Evolutionary conservation across 2,113 vertebrate species (phyloP).

Genomic region (Pachypanchax playfairii): DNA sequence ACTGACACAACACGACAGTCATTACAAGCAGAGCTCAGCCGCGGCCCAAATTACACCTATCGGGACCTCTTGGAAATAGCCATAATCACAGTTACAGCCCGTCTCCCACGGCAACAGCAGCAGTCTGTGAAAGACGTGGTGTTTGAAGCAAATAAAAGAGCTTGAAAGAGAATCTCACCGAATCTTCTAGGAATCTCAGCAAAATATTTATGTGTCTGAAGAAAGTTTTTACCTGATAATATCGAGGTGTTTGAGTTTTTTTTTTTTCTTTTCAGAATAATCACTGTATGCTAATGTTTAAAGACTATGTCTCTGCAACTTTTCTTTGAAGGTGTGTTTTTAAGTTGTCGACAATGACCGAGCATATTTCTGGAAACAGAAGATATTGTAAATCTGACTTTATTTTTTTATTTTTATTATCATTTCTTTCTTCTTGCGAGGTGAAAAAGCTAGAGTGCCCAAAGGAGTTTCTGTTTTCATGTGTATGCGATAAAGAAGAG

Average conservation of each 20-base stretch:
- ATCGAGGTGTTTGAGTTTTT: too few relatives aligned
- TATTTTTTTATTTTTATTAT: too few relatives aligned
- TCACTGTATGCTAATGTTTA: not conserved
- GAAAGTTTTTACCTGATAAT: too few relatives aligned
- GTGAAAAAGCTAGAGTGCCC: slow-evolving; percentile 33
- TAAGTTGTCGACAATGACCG: not conserved
- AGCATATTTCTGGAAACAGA: slow-evolving; percentile 15
- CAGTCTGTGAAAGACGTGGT: not conserved
- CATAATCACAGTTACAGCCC: slow-evolving; percentile 3
- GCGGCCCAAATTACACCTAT: not conserved
- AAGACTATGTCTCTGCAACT: not conserved
- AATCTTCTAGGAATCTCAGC: not conserved
- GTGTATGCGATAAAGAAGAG: slow-evolving; percentile 1
- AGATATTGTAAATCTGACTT: slow-evolving; percentile 2
- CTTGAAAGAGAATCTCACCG: not conserved
- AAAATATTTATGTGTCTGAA: not conserved
- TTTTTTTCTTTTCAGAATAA: not conserved
- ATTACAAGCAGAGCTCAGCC: slow-evolving; percentile 8
- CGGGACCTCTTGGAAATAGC: slow-evolving; percentile 1
- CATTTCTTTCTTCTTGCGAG: slow-evolving; percentile 30
- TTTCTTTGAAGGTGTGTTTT: slow-evolving; percentile 12
- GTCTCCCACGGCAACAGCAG: not conserved
- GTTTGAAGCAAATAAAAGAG: not conserved
- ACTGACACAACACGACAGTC: slow-evolving; percentile 1
- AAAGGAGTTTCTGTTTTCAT: slow-evolving; percentile 23